A percentile compares a stretch with the other conserved stretches of the same genome.
phyloP scores from a whole-genome alignment of 2,797 vertebrate genomes.

The Rhinoraja longicauda region DNA sequence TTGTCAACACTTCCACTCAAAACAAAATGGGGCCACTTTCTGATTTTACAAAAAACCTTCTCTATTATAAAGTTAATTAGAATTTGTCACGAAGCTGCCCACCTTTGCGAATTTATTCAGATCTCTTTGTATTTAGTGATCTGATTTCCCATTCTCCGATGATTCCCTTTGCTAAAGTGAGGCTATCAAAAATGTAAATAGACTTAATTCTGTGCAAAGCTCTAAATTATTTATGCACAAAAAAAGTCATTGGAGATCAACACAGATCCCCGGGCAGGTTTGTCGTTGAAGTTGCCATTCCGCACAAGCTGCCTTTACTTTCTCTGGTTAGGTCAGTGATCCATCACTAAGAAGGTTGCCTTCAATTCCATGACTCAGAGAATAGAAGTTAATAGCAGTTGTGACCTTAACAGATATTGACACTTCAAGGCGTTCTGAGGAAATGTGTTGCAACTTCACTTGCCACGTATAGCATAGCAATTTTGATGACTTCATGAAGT shows the following conservation, averaged over 20 bases:
- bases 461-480: neutral
- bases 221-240: neutral
- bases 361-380: neutral
- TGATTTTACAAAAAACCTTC: neutral
- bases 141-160: neutral
- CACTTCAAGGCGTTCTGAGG: neutral
- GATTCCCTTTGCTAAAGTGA: neutral
- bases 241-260: neutral
- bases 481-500: neutral
- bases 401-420: neutral
- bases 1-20: neutral
- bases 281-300: neutral
- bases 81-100: neutral
- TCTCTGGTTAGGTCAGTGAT: neutral
- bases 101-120: neutral
- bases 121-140: neutral
- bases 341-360: neutral
- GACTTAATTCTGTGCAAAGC: neutral
- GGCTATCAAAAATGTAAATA: neutral
- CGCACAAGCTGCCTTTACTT: neutral
- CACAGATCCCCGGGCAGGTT: neutral
- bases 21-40: neutral
- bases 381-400: neutral
- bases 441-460: neutral
- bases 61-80: neutral